phyloP scores from a whole-genome alignment of 2,797 vertebrate species.

The Xiphophorus birchmanni region DNA sequence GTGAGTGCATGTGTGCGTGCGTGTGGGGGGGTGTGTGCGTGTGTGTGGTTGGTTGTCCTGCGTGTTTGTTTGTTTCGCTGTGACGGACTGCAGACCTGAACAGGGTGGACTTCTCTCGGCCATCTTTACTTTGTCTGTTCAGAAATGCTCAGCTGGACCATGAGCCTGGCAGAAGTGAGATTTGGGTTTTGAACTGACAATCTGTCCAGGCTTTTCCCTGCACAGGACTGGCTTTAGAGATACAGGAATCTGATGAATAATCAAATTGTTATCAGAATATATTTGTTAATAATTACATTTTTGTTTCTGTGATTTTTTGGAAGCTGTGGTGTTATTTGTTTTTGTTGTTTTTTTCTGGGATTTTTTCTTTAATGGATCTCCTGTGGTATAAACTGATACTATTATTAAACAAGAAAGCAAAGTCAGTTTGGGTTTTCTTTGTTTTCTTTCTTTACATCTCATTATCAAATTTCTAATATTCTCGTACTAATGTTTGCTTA shows the following conservation, averaged over 20 bases:
- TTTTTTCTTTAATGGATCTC: background rate
- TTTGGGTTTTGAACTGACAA: background rate
- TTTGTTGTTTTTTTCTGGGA: too few relatives aligned
- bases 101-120: background rate
- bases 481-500: background rate
- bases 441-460: background rate
- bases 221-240: background rate
- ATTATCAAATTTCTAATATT: background rate
- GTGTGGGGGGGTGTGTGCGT: accelerated
- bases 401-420: background rate
- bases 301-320: background rate
- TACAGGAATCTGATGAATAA: background rate
- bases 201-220: background rate
- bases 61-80: background rate
- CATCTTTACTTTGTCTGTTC: background rate
- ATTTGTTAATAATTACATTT: background rate
- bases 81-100: background rate
- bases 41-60: background rate
- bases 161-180: background rate
- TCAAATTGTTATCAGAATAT: background rate
- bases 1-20: background rate
- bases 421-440: background rate
- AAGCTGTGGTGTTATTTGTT: background rate
- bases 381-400: background rate
- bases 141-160: background rate